phyloP scores from a whole-genome alignment of 2,797 vertebrate genomes.

The Sus cebifrons region DNA sequence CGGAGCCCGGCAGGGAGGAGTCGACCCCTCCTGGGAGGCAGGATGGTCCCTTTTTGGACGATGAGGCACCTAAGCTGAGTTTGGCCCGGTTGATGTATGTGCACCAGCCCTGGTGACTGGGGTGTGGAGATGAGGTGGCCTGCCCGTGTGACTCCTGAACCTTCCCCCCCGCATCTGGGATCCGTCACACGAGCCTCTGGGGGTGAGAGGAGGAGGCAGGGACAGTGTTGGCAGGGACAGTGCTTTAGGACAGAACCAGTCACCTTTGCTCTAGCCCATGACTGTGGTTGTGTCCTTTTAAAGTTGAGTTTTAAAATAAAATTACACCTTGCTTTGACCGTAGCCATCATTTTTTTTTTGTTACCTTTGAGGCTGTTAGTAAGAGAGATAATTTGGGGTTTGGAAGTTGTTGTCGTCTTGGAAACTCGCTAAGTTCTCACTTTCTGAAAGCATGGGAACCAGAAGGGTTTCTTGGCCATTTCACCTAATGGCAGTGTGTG shows the following conservation, averaged over 20 bases:
- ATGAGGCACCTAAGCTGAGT: neutral
- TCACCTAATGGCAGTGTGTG: neutral
- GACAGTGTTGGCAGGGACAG: neutral
- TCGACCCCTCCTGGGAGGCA: neutral
- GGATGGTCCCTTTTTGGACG: neutral
- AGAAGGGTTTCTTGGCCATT: neutral
- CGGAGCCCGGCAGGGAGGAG: neutral
- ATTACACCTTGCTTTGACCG: slow-evolving; percentile 23
- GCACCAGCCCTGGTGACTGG: neutral
- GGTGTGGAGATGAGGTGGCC: neutral
- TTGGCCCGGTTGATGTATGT: neutral
- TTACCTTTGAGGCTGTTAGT: slow-evolving; percentile 49
- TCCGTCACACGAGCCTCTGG: neutral
- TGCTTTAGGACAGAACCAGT: neutral
- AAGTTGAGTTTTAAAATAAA: slow-evolving; percentile 57
- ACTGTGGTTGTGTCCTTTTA: neutral
- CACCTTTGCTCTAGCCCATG: neutral
- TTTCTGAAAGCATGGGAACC: neutral
- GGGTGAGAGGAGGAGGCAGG: neutral
- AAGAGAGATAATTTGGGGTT: slow-evolving; percentile 23
- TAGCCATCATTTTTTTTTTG: slow-evolving; percentile 59
- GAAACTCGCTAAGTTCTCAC: neutral
- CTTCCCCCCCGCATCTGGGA: no score
- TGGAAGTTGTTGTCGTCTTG: slow-evolving; percentile 31
- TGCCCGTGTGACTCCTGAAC: neutral